A percentile compares a stretch with the other conserved stretches of the same genome.
phyloP scores from a whole-genome alignment of 2,797 vertebrate genomes.

The Darevskia mixta region DNA sequence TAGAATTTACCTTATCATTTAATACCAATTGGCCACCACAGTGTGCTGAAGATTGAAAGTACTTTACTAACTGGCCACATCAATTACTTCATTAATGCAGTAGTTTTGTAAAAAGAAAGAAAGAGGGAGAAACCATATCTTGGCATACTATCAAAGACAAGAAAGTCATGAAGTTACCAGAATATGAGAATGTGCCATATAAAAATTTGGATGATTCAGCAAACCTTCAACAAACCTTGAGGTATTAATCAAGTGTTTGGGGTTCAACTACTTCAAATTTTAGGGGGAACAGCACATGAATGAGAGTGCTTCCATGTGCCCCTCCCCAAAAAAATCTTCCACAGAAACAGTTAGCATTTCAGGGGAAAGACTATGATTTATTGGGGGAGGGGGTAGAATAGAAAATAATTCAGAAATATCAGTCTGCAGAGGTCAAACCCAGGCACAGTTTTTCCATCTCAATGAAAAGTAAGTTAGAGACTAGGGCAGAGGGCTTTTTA shows the following conservation, averaged over 20 bases:
- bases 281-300: background rate
- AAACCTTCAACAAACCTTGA: no score
- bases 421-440: background rate
- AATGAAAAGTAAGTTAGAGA: background rate
- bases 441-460: background rate
- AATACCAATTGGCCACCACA: slow-evolving; percentile 23
- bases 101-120: background rate
- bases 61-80: background rate
- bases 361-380: background rate
- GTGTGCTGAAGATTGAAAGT: background rate
- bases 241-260: no score
- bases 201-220: background rate
- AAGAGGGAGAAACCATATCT: background rate
- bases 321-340: no score
- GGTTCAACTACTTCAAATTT: no score
- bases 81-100: background rate
- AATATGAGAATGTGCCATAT: background rate
- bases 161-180: background rate
- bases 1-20: slow-evolving; percentile 19
- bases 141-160: background rate
- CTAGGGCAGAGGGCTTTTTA: background rate
- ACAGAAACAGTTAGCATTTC: background rate
- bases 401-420: background rate
- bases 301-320: background rate
- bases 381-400: background rate